phyloP scores from a whole-genome alignment of 2,888 invertebrate genomes.

The Ectemnius lituratus region DNA sequence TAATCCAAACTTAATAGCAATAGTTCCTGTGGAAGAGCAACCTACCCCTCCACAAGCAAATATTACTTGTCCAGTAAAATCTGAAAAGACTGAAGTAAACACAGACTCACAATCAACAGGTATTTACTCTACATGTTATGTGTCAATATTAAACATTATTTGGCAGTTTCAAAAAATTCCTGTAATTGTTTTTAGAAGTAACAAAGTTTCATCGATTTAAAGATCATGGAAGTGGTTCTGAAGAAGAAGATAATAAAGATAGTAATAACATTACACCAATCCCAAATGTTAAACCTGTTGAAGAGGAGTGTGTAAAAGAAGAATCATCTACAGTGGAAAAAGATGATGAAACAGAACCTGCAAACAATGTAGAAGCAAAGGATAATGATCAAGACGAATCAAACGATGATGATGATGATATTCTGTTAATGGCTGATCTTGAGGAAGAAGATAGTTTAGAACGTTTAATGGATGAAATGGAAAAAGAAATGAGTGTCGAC shows the following conservation, averaged over 20 bases:
- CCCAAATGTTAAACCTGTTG: slow-evolving; percentile 23
- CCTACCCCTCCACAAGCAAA: slow-evolving; percentile 55
- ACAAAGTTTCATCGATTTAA: slow-evolving; percentile 79
- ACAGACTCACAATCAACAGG: slow-evolving; percentile 42
- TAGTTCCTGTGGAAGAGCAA: slow-evolving; percentile 76
- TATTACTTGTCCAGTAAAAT: slow-evolving; percentile 24
- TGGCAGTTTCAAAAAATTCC: too few species aligned
- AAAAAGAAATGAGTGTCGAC: slow-evolving; percentile 77
- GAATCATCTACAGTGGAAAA: slow-evolving; percentile 33
- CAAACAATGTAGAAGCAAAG: slow-evolving; percentile 52
- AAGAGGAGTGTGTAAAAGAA: slow-evolving; percentile 31
- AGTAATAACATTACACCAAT: slow-evolving; percentile 41
- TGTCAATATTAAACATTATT: not conserved
- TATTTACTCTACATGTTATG: slow-evolving; percentile 17
- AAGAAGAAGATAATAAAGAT: slow-evolving; percentile 68
- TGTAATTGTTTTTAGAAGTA: slow-evolving; percentile 57
- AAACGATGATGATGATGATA: slow-evolving; percentile 72
- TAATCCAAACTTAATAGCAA: slow-evolving; percentile 79
- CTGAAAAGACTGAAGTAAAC: slow-evolving; percentile 42
- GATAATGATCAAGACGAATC: slow-evolving; percentile 68
- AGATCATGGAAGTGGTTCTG: slow-evolving; percentile 78
- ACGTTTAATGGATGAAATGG: slow-evolving; percentile 79
- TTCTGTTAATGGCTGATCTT: slow-evolving; percentile 74
- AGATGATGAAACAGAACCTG: slow-evolving; percentile 27
- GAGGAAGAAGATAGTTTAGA: slow-evolving; percentile 79